Evolutionary conservation across 2,797 vertebrate genomes (phyloP).

Genomic region (Iguana delicatissima): DNA sequence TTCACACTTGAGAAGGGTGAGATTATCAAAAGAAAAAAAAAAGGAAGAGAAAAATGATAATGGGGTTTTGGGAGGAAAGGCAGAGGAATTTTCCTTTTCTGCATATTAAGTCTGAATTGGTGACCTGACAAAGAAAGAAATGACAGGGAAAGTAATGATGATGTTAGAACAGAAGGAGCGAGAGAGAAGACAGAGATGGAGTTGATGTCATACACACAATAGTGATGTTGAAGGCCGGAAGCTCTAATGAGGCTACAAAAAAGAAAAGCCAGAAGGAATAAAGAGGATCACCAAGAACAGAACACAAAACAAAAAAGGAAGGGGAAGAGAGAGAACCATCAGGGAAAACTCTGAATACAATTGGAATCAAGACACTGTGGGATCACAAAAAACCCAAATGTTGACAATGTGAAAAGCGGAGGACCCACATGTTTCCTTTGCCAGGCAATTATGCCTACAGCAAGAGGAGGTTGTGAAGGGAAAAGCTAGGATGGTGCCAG

Average conservation of each 20-base stretch:
- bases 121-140: neutral
- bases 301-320: neutral
- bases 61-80: neutral
- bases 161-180: neutral
- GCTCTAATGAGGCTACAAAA: neutral
- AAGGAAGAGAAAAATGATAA: neutral
- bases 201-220: neutral
- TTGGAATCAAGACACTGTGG: neutral
- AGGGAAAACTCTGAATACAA: neutral
- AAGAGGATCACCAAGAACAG: neutral
- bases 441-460: neutral
- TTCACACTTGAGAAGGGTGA: neutral
- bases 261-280: neutral
- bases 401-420: neutral
- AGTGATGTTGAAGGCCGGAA: neutral
- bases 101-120: neutral
- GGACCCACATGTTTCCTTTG: neutral
- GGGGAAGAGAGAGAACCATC: neutral
- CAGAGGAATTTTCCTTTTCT: neutral
- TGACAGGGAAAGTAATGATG: neutral
- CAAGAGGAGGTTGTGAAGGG: no score
- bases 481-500: no score
- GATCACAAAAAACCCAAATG: neutral
- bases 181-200: no score
- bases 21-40: neutral